Conservation (phyloP, 2,888 invertebrate species). For the Tridacna gigas region DNA sequence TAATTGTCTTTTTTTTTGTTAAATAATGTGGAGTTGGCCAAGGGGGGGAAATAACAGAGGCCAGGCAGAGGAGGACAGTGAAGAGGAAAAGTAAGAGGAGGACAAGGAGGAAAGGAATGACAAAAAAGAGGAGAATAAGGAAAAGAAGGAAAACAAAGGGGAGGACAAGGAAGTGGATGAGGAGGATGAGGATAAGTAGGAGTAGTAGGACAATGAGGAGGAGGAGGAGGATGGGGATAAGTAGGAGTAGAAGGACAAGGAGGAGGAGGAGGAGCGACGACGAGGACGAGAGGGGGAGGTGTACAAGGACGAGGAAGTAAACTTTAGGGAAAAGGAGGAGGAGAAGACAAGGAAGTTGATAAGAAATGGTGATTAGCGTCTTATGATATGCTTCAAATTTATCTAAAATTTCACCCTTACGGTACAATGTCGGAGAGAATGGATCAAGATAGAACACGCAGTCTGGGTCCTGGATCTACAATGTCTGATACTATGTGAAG, state of each 20-base stretch:
- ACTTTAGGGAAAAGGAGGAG: neutral
- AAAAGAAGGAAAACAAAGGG: neutral
- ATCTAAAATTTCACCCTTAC: no score
- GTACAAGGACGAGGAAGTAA: neutral
- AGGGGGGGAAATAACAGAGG: no score
- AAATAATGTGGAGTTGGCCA: no score
- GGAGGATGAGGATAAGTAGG: neutral
- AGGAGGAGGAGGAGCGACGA: neutral
- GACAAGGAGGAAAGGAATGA: neutral
- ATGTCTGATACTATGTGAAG: no score
- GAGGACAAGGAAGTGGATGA: neutral
- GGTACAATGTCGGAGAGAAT: no score
- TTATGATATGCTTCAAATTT: no score
- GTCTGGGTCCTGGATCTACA: no score
- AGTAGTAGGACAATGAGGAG: neutral
- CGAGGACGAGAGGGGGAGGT: neutral
- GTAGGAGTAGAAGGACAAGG: neutral
- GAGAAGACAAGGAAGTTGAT: slow-evolving; percentile 43
- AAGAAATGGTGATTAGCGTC: slow-evolving; percentile 17
- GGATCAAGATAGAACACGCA: no score
- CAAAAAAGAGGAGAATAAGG: neutral
- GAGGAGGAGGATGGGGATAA: neutral
- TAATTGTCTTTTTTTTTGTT: no score
- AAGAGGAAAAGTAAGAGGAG: neutral
- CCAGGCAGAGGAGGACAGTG: no score